Base-by-base conservation (phyloP, 2,888 invertebrate genomes). In the Tipula lateralis region DNA sequence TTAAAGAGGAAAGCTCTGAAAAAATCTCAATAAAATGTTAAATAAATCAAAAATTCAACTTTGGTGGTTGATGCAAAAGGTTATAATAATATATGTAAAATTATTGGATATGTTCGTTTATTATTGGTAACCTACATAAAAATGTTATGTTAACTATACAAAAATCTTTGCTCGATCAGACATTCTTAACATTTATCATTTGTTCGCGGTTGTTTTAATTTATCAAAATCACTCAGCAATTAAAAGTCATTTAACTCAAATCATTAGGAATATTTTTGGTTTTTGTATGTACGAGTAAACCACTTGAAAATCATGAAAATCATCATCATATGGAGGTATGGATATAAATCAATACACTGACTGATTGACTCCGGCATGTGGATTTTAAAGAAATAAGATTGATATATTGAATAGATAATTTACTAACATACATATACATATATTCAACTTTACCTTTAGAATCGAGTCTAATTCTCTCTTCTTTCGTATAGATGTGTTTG, bases 201-300 rank as follows among this genome's bases (percentile, higher is more conserved):
- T 66, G 7, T 66, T 66, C 12, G 66, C 24, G 66, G 66, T 24
- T 66, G 66, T 66, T 66, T 44, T 66, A 24, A 9, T 66, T 66
- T 24, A 66, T 66, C 24, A 66, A 66, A 66, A 66, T 66, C 66
- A 66, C 66, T 66, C 66, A 24, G 66, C 66, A 66, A 66, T 66
- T 66, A 66, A 66, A 66, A 66, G 66, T 66, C 66, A 66, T 66
- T 24, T 66, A 66, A 66, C 19, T 66, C 66, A 66, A 66, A 66
- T 24, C 24, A 66, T 66, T 66, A 66, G 24, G 66, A 66, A 24
- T 66, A 50, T 50, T 44, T 44, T 44, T 44, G 2, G n/a, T n/a
- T 44, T 44, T 44, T 44, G n/a, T 16, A 6, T n/a, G 24, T 24
- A 24, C 7, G 24, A 66, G 19, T 24, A 66, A 66, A 24, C 66